Base-by-base conservation (phyloP, 2,888 invertebrate species). In the Heliconius ismenius region DNA sequence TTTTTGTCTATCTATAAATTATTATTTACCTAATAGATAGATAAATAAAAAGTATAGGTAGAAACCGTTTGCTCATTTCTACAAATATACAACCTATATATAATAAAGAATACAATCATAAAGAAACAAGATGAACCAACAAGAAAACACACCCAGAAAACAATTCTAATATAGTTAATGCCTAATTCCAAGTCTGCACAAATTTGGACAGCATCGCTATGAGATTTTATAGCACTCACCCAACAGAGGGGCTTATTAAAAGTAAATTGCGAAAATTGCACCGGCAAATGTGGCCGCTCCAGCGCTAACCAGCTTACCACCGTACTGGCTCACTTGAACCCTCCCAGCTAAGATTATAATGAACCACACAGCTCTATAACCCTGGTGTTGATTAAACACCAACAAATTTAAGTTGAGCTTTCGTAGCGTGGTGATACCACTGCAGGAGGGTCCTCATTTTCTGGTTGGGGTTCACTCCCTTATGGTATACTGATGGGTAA, bases 221-320 rank as follows among this genome's bases (percentile, higher is more conserved):
- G 83, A 88, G 87, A 91, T 90, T 90, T 89, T 86, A 84, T 82
- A 90, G 88, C 90, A 90, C 90, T 89, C 86, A 82, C 85, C 85
- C 86, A 86, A 85, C 87, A 85, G 86, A 87, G 86, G 49, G 88
- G 92, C 89, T 93, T 93, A 93, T 93, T 93, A 92, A 92, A 92
- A 92, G 91, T 91, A 91, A 92, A 93, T 93, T 93, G 91, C 91
- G 90, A 92, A 93, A 93, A 93, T 92, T 93, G 92, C 91, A 90
- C 87, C 76, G 86, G 91, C 93, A 92, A 93, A 93, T 93, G 92
- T 90, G 91, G 90, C 92, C 88, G 81, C 90, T 88, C 81, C 79
- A 88, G 85, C 88, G 83, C 85, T 92, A 92, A 92, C 92, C 86
- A 86, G 88, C 91, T 91, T 90, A 92, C 73, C 18, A 65, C 36